These are phyloP conservation scores for Ichneumon xanthorius DNA, from an alignment of 2,888 invertebrate species.

Conservation along the genomic window DNA sequence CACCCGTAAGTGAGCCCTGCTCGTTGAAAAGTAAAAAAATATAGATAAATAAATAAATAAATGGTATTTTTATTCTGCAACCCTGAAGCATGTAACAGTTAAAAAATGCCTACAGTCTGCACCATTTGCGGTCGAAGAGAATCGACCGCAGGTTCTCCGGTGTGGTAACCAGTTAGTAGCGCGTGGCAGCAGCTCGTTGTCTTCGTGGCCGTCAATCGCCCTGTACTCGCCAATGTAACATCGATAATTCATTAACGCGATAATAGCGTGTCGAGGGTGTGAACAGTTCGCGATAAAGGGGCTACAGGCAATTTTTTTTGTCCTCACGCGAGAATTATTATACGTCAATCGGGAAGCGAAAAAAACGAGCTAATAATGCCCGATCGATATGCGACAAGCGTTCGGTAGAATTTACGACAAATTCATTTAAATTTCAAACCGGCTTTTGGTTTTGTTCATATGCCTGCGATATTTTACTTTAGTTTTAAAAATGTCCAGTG, in stretches of 20 bases:
- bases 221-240: conserved; percentile 14
- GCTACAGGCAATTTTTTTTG: background rate
- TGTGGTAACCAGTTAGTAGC: background rate
- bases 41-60: background rate
- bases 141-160: conserved; percentile 19
- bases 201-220: conserved; percentile 11
- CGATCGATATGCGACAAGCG: background rate
- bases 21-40: background rate
- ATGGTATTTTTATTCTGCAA: background rate
- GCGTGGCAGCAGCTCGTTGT: background rate
- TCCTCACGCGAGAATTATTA: conserved; percentile 6
- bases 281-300: background rate
- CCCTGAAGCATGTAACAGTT: background rate
- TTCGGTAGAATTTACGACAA: background rate
- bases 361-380: background rate
- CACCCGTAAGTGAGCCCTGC: background rate
- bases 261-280: conserved; percentile 24
- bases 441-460: background rate
- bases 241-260: conserved; percentile 15
- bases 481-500: background rate
- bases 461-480: background rate
- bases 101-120: background rate
- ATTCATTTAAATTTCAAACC: background rate
- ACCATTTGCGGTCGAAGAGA: conserved; percentile 16
- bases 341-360: background rate